These are phyloP conservation scores for Poecilia gillii DNA, from an alignment of 2,797 vertebrate genomes.

Conservation along the genomic window DNA sequence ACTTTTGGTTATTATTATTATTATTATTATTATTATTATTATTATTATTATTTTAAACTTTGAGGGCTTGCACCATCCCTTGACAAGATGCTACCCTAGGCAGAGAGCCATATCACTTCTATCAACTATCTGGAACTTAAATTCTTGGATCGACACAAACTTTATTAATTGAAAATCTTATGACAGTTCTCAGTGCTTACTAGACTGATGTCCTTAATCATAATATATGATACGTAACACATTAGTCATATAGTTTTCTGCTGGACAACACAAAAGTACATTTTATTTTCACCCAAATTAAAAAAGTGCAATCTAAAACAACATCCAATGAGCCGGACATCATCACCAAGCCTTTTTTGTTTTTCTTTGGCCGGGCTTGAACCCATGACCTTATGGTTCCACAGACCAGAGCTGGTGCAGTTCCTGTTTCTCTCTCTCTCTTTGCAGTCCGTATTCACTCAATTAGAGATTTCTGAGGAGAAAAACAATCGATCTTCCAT, in stretches of 20 bases:
- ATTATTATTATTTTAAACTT: background rate
- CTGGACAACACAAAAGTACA: background rate
- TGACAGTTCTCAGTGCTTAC: background rate
- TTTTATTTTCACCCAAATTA: constrained; percentile 69
- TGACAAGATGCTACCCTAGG: background rate
- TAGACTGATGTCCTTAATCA: background rate
- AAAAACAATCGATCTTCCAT: constrained; percentile 94
- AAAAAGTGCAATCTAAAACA: background rate
- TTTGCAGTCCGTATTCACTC: constrained; percentile 87
- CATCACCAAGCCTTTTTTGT: background rate
- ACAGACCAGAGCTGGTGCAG: background rate
- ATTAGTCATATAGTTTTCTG: background rate
- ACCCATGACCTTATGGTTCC: constrained; percentile 36
- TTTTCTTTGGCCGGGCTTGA: constrained; percentile 21
- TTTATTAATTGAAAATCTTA: background rate
- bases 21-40: background rate
- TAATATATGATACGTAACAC: background rate
- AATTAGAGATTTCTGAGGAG: constrained; percentile 95
- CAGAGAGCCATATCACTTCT: background rate
- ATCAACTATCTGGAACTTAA: background rate
- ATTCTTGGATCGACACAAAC: background rate
- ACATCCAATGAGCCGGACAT: background rate
- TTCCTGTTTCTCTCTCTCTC: background rate
- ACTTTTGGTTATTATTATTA: too few species aligned
- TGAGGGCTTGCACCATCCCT: background rate